Conservation (phyloP, 1,140 invertebrate species). For the Homarus americanus region DNA sequence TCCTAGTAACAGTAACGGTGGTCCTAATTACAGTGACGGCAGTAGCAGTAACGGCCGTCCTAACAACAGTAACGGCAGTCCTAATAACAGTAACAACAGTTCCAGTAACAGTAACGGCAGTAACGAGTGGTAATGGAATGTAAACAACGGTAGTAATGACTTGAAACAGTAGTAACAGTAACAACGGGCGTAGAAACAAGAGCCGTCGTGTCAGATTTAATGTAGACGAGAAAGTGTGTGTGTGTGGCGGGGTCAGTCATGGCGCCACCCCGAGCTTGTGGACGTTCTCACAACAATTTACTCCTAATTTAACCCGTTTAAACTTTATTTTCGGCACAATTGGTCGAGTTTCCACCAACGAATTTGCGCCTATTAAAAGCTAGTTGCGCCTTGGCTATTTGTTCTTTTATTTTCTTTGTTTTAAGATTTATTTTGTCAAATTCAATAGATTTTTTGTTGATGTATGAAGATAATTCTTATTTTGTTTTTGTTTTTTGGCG, state of each 20-base stretch:
- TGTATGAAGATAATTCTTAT: too few relatives aligned
- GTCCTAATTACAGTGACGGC: not conserved
- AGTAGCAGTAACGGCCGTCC: not conserved
- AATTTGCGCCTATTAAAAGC: too few relatives aligned
- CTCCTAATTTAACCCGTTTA: not conserved
- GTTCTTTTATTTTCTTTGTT: not conserved
- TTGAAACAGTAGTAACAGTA: not conserved
- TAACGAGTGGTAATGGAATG: too few relatives aligned
- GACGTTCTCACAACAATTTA: constrained; percentile 2
- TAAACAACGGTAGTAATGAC: not conserved
- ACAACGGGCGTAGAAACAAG: not conserved
- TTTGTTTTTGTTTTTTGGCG: too few relatives aligned
- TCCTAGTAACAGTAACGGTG: not conserved
- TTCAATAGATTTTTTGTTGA: too few relatives aligned
- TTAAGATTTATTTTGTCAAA: not conserved
- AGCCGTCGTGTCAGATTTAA: not conserved
- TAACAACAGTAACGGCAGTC: not conserved
- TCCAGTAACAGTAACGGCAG: not conserved
- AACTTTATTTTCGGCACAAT: not conserved
- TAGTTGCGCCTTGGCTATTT: too few relatives aligned
- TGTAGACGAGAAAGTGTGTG: not conserved
- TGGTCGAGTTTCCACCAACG: constrained; percentile 1
- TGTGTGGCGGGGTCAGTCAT: not conserved
- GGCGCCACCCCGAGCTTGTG: not conserved
- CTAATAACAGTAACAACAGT: not conserved